Evolutionary conservation across 2,888 invertebrate genomes (phyloP).

Genomic region (Mimachlamys varia): DNA sequence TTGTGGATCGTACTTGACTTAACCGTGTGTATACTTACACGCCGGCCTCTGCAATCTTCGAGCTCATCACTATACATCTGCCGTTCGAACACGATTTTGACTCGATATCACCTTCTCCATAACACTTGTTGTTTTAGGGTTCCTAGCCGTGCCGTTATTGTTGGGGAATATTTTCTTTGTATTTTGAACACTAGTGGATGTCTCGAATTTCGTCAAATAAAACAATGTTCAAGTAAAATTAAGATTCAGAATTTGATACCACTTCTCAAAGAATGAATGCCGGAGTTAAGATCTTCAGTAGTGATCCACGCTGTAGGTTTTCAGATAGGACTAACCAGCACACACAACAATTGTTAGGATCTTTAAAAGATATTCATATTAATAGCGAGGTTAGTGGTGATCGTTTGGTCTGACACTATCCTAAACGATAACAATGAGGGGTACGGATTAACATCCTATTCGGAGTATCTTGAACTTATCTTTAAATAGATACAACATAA

Average conservation of each 20-base stretch:
- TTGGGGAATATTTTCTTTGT: conserved; percentile 20
- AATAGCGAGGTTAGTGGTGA: background rate
- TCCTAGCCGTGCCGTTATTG: background rate
- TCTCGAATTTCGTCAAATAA: conserved; percentile 28
- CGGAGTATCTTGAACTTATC: too few species aligned
- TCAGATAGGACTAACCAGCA: background rate
- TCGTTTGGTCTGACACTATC: background rate
- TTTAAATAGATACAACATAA: too few species aligned
- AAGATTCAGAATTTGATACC: conserved; percentile 4
- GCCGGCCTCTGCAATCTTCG: conserved; percentile 16
- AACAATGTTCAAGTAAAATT: conserved; percentile 29
- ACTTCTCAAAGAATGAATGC: conserved; percentile 20
- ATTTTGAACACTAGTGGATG: conserved; percentile 15
- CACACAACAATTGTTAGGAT: conserved; percentile 17
- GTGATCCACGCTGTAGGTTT: conserved; percentile 1
- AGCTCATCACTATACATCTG: conserved; percentile 6
- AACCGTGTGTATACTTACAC: conserved; percentile 9
- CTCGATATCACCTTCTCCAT: conserved; percentile 1
- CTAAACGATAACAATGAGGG: background rate
- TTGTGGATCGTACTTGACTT: background rate
- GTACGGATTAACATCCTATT: background rate
- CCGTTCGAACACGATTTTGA: background rate
- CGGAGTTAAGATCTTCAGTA: background rate
- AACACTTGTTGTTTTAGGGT: conserved; percentile 28
- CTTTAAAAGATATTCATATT: background rate